These are phyloP conservation scores for Automeris io DNA, from an alignment of 2,888 invertebrate species.

Conservation along the genomic window DNA sequence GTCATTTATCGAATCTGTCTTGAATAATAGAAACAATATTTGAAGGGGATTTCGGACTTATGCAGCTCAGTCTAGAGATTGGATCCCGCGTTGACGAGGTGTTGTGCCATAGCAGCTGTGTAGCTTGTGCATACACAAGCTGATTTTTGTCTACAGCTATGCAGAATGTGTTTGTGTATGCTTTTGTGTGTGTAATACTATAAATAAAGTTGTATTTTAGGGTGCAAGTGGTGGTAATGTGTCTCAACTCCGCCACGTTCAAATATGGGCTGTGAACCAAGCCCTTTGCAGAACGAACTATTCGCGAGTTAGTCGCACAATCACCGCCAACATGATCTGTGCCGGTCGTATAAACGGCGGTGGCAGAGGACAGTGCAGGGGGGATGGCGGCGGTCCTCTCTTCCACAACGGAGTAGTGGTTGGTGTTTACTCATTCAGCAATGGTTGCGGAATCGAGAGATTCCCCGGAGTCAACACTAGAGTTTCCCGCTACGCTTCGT, in stretches of 20 bases:
- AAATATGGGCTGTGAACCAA: background rate
- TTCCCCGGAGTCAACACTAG: conserved; percentile 3
- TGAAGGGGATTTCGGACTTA: too few species aligned
- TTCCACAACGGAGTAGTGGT: conserved; percentile 20
- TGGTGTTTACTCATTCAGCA: conserved; percentile 10
- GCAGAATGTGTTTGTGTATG: background rate
- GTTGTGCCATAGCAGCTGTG: too few species aligned
- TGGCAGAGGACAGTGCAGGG: conserved; percentile 28
- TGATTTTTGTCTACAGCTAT: too few species aligned
- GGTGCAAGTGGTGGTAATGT: background rate
- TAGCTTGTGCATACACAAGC: too few species aligned
- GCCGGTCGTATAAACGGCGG: conserved; percentile 26
- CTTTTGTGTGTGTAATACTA: background rate
- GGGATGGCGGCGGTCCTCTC: conserved; percentile 24
- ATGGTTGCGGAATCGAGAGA: background rate
- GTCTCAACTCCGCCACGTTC: background rate
- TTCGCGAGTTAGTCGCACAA: background rate
- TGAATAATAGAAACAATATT: too few species aligned
- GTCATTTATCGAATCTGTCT: too few species aligned
- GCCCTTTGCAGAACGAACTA: background rate
- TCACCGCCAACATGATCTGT: conserved; percentile 4
- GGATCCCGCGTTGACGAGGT: too few species aligned
- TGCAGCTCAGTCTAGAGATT: too few species aligned
- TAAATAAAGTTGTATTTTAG: background rate
- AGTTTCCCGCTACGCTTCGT: background rate